A percentile compares a stretch with the other conserved stretches of the same genome.
These are phyloP conservation scores for Percopsis omiscomaycus DNA, from an alignment of 2,797 vertebrate species.

Conservation along the genomic window DNA sequence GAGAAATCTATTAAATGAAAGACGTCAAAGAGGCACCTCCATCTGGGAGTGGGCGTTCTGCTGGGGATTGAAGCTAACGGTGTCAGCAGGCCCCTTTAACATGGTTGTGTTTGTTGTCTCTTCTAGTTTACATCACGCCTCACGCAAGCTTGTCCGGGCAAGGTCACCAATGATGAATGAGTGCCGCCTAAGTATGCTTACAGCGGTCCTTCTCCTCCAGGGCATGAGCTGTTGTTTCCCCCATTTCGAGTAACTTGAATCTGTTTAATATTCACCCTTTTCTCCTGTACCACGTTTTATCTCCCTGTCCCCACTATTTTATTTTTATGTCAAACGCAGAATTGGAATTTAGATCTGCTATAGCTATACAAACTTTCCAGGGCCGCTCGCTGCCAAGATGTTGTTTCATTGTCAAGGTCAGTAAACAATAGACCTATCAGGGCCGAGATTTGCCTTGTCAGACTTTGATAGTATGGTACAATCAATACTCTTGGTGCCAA, in stretches of 20 bases:
- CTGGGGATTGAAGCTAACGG: slow-evolving; percentile 18
- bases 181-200: slow-evolving; percentile 23
- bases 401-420: background rate
- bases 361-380: background rate
- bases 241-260: slow-evolving; percentile 22
- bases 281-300: slow-evolving; percentile 7
- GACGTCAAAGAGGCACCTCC: background rate
- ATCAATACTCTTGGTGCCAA: slow-evolving; percentile 24
- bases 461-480: slow-evolving; percentile 17
- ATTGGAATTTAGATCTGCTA: slow-evolving; percentile 5
- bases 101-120: slow-evolving; percentile 19
- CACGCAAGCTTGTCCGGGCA: slow-evolving; percentile 25
- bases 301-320: background rate
- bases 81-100: slow-evolving; percentile 3
- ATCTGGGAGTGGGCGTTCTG: slow-evolving; percentile 12
- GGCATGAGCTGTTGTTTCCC: slow-evolving; percentile 27
- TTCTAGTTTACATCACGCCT: slow-evolving; percentile 39
- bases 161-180: slow-evolving; percentile 55
- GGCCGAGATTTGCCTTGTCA: background rate
- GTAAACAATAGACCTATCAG: slow-evolving; percentile 11
- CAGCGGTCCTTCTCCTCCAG: slow-evolving; percentile 31
- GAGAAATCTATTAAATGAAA: too few relatives aligned
- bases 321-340: background rate
- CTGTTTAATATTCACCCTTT: slow-evolving; percentile 13
- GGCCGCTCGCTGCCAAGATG: too few relatives aligned